phyloP scores from a whole-genome alignment of 2,113 vertebrate genomes.

The human region DNA sequence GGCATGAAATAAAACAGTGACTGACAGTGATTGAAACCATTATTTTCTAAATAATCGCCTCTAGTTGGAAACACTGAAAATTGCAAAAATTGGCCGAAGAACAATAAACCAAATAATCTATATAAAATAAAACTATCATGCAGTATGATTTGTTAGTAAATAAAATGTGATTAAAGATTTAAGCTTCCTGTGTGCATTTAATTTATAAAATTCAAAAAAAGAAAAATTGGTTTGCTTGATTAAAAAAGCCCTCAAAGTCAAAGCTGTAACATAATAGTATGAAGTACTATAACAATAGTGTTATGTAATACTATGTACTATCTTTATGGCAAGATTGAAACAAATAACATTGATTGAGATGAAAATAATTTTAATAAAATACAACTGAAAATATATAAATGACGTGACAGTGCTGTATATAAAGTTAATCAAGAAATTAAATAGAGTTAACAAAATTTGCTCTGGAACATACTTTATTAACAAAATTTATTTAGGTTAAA shows the following conservation, averaged over 20 bases:
- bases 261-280: neutral
- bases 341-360: neutral
- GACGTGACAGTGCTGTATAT: neutral
- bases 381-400: neutral
- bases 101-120: constrained; percentile 8
- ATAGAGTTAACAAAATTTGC: neutral
- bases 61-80: constrained; percentile 28
- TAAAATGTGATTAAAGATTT: constrained; percentile 27
- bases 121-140: constrained; percentile 23
- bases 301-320: neutral
- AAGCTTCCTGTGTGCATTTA: constrained; percentile 23
- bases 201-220: constrained; percentile 24
- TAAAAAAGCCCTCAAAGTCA: neutral
- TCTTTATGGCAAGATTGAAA: constrained; percentile 19
- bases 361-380: constrained; percentile 49
- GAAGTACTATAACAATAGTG: neutral
- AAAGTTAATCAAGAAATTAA: constrained; percentile 41
- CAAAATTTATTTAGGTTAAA: constrained; percentile 1
- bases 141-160: neutral
- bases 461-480: constrained; percentile 5
- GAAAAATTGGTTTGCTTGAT: neutral
- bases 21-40: neutral
- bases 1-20: neutral
- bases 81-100: neutral
- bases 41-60: constrained; percentile 41